Conservation (phyloP, 1,140 invertebrate genomes). For the Heliconius congener region DNA sequence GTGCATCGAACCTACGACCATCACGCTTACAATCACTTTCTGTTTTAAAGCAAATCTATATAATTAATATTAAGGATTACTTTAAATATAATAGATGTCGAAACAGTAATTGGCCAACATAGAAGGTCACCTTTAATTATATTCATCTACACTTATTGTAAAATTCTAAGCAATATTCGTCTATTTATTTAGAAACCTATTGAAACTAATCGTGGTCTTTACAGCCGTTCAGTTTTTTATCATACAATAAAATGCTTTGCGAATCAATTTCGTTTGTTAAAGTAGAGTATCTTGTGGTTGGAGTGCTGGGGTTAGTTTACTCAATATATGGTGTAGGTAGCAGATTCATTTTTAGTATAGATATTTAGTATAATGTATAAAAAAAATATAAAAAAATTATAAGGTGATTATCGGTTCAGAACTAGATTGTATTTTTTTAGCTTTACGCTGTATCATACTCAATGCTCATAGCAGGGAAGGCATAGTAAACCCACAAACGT, state of each 20-base stretch:
- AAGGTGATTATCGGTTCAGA: too few relatives aligned
- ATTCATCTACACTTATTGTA: background rate
- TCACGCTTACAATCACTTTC: background rate
- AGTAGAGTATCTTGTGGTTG: background rate
- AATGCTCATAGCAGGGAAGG: too few relatives aligned
- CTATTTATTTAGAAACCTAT: conserved; percentile 6
- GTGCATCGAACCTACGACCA: too few relatives aligned
- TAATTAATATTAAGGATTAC: background rate
- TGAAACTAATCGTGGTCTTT: background rate
- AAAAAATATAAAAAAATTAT: too few relatives aligned
- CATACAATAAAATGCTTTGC: conserved; percentile 3
- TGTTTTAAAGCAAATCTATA: background rate
- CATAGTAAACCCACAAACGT: too few relatives aligned
- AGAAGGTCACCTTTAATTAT: conserved; percentile 5
- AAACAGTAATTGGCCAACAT: background rate
- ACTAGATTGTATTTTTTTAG: too few relatives aligned
- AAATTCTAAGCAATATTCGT: background rate
- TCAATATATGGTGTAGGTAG: background rate
- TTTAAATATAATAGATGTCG: background rate
- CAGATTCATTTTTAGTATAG: background rate
- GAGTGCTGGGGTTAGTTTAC: background rate
- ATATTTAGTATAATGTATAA: too few relatives aligned
- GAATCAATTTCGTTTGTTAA: background rate
- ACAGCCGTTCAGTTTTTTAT: background rate
- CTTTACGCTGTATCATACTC: too few relatives aligned